Evolutionary conservation across 2,113 vertebrate genomes (phyloP).

Genomic region (Microtus ochrogaster): DNA sequence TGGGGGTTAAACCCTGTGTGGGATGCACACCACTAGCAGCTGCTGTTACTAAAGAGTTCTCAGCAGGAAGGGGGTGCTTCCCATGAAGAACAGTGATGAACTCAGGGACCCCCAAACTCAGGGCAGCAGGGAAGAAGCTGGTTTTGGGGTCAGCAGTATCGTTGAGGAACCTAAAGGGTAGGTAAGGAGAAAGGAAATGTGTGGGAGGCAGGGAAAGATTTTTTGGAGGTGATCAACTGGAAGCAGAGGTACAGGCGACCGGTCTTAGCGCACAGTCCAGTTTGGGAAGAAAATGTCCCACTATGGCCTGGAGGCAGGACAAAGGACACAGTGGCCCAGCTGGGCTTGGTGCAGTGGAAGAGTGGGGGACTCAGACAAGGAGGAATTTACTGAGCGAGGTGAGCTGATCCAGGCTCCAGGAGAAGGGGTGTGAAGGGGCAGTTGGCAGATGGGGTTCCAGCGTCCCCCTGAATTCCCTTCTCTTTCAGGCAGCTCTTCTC

Average conservation of each 20-base stretch:
- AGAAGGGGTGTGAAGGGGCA: neutral
- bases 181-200: neutral
- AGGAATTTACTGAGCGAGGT: no score
- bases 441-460: neutral
- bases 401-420: neutral
- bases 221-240: neutral
- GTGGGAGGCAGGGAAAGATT: neutral
- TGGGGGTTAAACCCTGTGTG: fast-evolving
- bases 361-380: neutral
- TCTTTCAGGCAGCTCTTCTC: neutral
- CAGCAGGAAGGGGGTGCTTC: neutral
- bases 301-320: neutral
- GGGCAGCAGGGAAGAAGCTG: neutral
- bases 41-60: neutral
- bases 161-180: neutral
- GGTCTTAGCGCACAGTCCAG: neutral
- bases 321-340: neutral
- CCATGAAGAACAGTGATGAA: neutral
- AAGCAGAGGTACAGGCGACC: no score
- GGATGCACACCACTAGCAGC: neutral
- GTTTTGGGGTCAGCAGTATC: neutral
- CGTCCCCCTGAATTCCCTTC: no score
- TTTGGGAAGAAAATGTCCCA: neutral
- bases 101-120: neutral
- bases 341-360: neutral